A percentile compares a stretch with the other conserved stretches of the same genome.
Evolutionary conservation across 2,113 vertebrate species (phyloP).

Genomic region (Xenopus laevis): DNA sequence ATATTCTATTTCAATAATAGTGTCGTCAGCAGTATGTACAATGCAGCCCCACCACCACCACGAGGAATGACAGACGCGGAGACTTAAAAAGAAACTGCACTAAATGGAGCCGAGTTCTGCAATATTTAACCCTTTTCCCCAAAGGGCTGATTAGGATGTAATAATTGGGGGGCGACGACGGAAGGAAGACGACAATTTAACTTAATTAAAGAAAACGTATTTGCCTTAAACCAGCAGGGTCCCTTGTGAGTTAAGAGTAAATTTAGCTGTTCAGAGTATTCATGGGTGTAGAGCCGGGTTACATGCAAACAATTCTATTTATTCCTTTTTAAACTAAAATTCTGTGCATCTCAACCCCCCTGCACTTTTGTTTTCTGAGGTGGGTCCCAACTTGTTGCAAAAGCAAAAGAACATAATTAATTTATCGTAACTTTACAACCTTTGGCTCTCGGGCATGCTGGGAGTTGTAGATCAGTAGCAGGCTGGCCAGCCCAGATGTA

Average conservation of each 20-base stretch:
- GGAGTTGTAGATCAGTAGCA: too few relatives aligned
- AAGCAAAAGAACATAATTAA: too few relatives aligned
- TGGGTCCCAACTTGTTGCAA: too few relatives aligned
- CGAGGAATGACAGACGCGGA: constrained; percentile 53
- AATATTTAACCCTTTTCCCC: constrained; percentile 61
- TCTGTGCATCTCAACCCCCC: too few relatives aligned
- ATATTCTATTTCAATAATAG: not conserved
- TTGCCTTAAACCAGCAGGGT: constrained; percentile 72
- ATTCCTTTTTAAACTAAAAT: constrained; percentile 58
- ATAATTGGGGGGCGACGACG: constrained; percentile 74
- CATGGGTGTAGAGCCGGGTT: constrained; percentile 65
- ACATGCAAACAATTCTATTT: constrained; percentile 66
- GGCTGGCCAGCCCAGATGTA: too few relatives aligned
- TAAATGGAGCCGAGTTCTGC: constrained; percentile 56
- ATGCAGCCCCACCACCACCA: too few relatives aligned
- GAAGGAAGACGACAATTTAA: constrained; percentile 77
- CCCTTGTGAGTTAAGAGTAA: constrained; percentile 71
- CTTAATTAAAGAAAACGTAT: constrained; percentile 80
- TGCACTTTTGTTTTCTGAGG: too few relatives aligned
- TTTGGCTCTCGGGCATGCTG: too few relatives aligned
- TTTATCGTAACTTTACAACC: too few relatives aligned
- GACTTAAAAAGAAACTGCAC: constrained; percentile 53
- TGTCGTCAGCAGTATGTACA: too few relatives aligned
- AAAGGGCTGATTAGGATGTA: constrained; percentile 73
- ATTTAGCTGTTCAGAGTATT: constrained; percentile 72